Percentiles rank a stretch among this genome's conserved stretches.
These are phyloP conservation scores for Eulemur albifrons DNA, from an alignment of 2,797 vertebrate species.

Conservation along the genomic window DNA sequence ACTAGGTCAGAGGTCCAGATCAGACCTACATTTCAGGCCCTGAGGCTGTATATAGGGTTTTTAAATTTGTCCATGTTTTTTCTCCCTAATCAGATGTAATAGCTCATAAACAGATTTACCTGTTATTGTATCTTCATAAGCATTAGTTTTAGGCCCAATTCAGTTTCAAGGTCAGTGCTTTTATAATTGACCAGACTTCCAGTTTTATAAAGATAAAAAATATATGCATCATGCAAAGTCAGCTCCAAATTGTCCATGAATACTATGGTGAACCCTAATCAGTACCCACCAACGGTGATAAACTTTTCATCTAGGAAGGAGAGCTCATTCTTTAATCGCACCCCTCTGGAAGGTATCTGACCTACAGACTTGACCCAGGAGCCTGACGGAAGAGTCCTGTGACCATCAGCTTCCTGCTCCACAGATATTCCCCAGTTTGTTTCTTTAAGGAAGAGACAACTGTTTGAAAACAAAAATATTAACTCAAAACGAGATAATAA, in stretches of 20 bases:
- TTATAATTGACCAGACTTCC: neutral
- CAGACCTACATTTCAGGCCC: neutral
- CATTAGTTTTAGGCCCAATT: neutral
- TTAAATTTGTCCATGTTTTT: neutral
- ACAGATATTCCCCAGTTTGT: neutral
- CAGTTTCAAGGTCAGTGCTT: neutral
- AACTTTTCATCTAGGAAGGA: neutral
- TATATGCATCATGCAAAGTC: neutral
- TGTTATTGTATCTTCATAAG: neutral
- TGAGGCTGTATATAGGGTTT: neutral
- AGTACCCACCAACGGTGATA: neutral
- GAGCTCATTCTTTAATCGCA: neutral
- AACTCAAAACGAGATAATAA: neutral
- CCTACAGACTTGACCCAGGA: neutral
- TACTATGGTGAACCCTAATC: neutral
- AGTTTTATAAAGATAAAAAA: neutral
- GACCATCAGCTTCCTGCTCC: neutral
- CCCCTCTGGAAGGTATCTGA: neutral
- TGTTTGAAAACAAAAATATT: constrained; percentile 17
- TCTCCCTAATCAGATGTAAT: neutral
- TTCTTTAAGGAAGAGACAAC: neutral
- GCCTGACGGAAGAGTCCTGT: neutral
- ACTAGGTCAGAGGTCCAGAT: neutral
- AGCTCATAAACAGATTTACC: neutral
- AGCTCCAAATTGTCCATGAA: neutral